Evolutionary conservation across 2,888 invertebrate species (phyloP).

Genomic region (Agrilus biguttatus): DNA sequence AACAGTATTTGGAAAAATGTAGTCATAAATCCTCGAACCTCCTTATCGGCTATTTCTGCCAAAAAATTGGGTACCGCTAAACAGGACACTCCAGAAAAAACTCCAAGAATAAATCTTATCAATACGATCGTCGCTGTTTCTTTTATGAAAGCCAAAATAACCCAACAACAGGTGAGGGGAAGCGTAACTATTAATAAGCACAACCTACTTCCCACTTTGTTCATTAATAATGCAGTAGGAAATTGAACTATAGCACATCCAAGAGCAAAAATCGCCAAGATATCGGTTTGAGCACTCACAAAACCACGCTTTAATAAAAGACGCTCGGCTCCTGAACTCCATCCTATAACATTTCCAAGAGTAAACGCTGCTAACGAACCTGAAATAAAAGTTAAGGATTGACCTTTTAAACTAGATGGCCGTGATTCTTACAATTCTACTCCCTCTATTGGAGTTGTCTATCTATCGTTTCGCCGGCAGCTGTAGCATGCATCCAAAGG

Average conservation of each 20-base stretch:
- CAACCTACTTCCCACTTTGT: conserved; percentile 13
- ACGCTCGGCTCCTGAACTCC: conserved; percentile 28
- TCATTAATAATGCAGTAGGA: conserved; percentile 9
- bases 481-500: too few relatives aligned
- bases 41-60: conserved; percentile 67
- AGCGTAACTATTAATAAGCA: conserved; percentile 15
- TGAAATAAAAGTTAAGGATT: conserved; percentile 4
- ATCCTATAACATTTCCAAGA: conserved; percentile 29
- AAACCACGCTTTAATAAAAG: conserved; percentile 5
- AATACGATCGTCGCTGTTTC: conserved; percentile 9
- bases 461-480: too few relatives aligned
- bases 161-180: conserved; percentile 17
- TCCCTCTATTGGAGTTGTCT: too few relatives aligned
- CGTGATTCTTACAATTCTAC: too few relatives aligned
- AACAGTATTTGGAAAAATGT: conserved; percentile 65
- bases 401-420: not conserved
- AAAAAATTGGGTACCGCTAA: conserved; percentile 73
- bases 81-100: conserved; percentile 50
- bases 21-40: conserved; percentile 65
- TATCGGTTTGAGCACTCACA: conserved; percentile 8
- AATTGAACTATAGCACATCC: conserved; percentile 13
- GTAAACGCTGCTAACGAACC: conserved; percentile 21
- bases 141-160: conserved; percentile 11
- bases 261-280: conserved; percentile 13
- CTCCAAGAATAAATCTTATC: conserved; percentile 28